Base-by-base conservation (phyloP, 2,888 invertebrate genomes). In the Ceratothoa steindachneri region DNA sequence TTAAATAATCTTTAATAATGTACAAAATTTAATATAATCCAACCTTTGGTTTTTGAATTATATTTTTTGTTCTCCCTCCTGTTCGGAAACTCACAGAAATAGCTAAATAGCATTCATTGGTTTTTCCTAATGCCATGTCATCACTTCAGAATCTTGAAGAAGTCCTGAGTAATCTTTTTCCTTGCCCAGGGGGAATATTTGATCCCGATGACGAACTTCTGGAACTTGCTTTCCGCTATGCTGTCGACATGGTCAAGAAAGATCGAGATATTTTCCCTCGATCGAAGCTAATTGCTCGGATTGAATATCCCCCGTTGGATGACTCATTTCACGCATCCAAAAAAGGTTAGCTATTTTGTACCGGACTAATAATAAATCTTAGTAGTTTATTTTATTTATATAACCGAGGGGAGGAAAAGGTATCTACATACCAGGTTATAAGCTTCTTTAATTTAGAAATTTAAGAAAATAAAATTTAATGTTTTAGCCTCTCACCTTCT, bases 221-320 rank as follows among this genome's bases (percentile, higher is more conserved):
- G 84, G 94, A 94, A 85, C 89, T 93, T 74, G 95, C 95, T 55
- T 96, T 97, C 85, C 90, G 92, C 75, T 93, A 95, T 85, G 96
- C 96, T 0, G 93, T 95, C 71, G 93, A 95, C 83, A 89, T 92
- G 83, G 93, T 95, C 83, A 95, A 95, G 85, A 88, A 90, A 41
- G 93, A 93, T 85, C 87, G 91, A 80, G 88, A 90, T 70, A 90
- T 95, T 82, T 85, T 94, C 82, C 92, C 93, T 0, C 15, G 55
- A 5, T 73, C 80, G 5, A 79, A 82, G 60, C 82, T 86, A 12
- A 80, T 83, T 2, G 83, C 83, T 31, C 82, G 83, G 72, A 82
- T 84, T 22, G 83, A 83, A 74, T 81, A 82, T 24, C 81, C 84
- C 0, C 81, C 82, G 9, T 81, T 82, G 19, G 82, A 84, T 30